Evolutionary conservation across 2,888 invertebrate species (phyloP).

Genomic region (Pammene fasciana): DNA sequence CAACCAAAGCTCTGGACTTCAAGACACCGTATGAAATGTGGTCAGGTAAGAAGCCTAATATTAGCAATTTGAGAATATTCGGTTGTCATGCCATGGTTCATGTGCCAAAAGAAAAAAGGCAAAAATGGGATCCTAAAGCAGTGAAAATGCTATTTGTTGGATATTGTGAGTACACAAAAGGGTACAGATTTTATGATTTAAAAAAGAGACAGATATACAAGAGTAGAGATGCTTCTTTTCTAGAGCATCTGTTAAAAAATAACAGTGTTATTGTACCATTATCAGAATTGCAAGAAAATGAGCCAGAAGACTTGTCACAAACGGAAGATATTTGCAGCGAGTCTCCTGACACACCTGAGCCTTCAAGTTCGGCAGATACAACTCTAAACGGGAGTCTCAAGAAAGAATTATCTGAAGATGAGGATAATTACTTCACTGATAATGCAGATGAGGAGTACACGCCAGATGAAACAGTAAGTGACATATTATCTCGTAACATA

Average conservation of each 20-base stretch:
- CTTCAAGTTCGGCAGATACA: neutral
- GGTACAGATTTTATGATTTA: conserved; percentile 1
- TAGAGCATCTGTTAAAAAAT: too few relatives aligned
- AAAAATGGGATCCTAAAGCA: neutral
- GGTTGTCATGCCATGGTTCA: neutral
- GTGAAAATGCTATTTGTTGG: neutral
- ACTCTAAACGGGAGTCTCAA: neutral
- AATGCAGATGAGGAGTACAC: neutral
- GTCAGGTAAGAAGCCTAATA: conserved; percentile 4
- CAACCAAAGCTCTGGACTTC: neutral
- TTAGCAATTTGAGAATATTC: neutral
- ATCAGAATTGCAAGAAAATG: neutral
- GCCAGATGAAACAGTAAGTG: neutral
- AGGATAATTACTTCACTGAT: neutral
- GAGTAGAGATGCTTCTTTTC: too few relatives aligned
- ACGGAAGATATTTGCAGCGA: neutral
- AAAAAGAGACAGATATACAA: neutral
- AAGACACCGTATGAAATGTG: neutral
- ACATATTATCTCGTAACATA: neutral
- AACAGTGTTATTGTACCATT: conserved; percentile 3
- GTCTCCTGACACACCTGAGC: neutral
- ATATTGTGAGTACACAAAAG: neutral
- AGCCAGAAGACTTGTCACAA: neutral
- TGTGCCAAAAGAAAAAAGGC: conserved; percentile 4
- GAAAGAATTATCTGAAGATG: neutral